Base-by-base conservation (phyloP, 2,113 vertebrate genomes). In the Nanorana parkeri region DNA sequence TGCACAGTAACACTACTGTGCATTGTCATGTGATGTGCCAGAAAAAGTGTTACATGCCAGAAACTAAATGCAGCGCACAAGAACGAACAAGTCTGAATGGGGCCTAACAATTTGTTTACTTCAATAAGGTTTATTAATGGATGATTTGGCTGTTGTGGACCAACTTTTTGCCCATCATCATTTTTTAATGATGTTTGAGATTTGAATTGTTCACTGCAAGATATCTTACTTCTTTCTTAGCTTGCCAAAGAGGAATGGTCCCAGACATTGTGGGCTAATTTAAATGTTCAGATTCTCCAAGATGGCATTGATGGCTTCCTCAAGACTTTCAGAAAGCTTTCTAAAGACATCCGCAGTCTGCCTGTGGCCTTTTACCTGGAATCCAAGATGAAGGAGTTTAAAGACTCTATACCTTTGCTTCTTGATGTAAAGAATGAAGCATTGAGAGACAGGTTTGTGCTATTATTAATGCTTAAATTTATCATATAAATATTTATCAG, bases 351-450 rank as follows among this genome's bases (percentile, higher is more conserved):
- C 21, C 94, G 92, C 1, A 87, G 47, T 0, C 80, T 98, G 78
- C 87, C 96, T 0, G 89, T 94, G 6, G 93, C 93, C 65, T 91
- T 88, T 78, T 92, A 95, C 7, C 84, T 99, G 56, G 96, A 98
- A 1, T 86, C 87, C 2, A 95, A 88, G 56, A 90, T 99, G 96
- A 99, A 96, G 81, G 95, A 97, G 0, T 99, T 99, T 88, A 96
- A 87, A 84, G 96, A 97, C 68, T 97, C 97, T 2, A 88, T 98
- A 29, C 97, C 97, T 51, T 90, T 99, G 61, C 89, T 99, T 32
- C 89, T 98, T n/a, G 96, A 98, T 87, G 88, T 99, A 83, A 99
- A 99, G 85, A 95, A 97, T 0, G 95, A 98, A 84, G 96, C 97
- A 4, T 90, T 99, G n/a, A 93, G 96, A 90, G 95, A 97, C 71